Evolutionary conservation across 1,140 invertebrate species (phyloP).

Genomic region (Cyclargus thomasi): DNA sequence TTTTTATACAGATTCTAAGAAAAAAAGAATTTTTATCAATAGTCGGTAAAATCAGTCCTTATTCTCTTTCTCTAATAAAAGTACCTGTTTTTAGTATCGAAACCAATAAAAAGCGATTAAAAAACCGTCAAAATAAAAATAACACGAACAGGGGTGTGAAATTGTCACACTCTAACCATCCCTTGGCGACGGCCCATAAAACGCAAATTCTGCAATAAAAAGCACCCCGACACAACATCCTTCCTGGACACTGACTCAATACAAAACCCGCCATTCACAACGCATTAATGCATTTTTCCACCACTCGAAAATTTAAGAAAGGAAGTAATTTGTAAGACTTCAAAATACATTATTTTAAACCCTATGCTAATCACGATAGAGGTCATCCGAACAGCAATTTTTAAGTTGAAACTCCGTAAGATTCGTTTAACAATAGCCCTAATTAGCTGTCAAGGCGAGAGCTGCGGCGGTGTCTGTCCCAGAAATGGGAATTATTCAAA

Average conservation of each 20-base stretch:
- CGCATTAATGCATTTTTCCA: slow-evolving; percentile 72
- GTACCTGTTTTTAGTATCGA: not conserved
- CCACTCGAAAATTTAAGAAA: slow-evolving; percentile 68
- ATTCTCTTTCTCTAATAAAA: too few species aligned
- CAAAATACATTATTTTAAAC: slow-evolving; percentile 37
- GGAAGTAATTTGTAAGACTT: slow-evolving; percentile 54
- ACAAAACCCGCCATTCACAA: slow-evolving; percentile 64
- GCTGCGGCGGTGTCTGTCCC: slow-evolving; percentile 53
- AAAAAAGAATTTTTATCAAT: too few species aligned
- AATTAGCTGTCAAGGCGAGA: slow-evolving; percentile 72
- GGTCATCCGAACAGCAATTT: slow-evolving; percentile 32
- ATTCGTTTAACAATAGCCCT: slow-evolving; percentile 69
- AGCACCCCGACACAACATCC: slow-evolving; percentile 67
- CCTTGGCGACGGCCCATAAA: slow-evolving; percentile 68
- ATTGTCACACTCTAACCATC: slow-evolving; percentile 65
- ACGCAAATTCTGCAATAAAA: slow-evolving; percentile 74
- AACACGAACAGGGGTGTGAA: slow-evolving; percentile 44
- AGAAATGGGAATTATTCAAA: slow-evolving; percentile 71
- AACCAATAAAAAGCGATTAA: not conserved
- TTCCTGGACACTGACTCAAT: slow-evolving; percentile 72
- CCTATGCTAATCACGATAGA: slow-evolving; percentile 35
- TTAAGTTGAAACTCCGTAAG: slow-evolving; percentile 46
- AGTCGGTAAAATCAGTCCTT: too few species aligned
- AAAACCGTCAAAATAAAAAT: not conserved
- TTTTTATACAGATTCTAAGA: too few species aligned